phyloP scores from a whole-genome alignment of 2,888 invertebrate species.

The Brenthis ino region DNA sequence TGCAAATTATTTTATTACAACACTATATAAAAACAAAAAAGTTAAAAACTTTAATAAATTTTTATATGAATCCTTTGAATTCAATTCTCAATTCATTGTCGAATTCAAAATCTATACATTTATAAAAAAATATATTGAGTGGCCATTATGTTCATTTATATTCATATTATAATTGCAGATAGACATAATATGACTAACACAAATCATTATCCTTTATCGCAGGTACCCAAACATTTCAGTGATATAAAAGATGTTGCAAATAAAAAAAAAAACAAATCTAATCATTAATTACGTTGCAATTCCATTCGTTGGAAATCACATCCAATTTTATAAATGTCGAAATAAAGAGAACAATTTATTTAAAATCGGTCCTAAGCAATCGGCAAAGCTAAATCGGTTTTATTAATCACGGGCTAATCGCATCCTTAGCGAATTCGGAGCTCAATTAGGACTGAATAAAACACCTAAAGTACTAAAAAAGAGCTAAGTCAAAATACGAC shows the following conservation, averaged over 20 bases:
- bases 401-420: slow-evolving; percentile 78
- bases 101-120: too few relatives aligned
- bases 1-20: background rate
- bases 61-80: too few relatives aligned
- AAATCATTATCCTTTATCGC: slow-evolving; percentile 7
- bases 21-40: too few relatives aligned
- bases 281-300: slow-evolving; percentile 33
- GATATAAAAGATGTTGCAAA: background rate
- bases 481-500: slow-evolving; percentile 40
- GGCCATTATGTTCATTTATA: background rate
- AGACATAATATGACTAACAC: slow-evolving; percentile 1
- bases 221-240: slow-evolving; percentile 5
- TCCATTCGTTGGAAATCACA: slow-evolving; percentile 27
- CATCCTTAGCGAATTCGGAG: slow-evolving; percentile 76
- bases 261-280: slow-evolving; percentile 17
- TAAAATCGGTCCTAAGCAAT: slow-evolving; percentile 50
- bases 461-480: slow-evolving; percentile 69
- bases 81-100: too few relatives aligned
- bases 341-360: slow-evolving; percentile 50
- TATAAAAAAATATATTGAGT: too few relatives aligned
- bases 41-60: too few relatives aligned
- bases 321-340: slow-evolving; percentile 35
- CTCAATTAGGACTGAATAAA: slow-evolving; percentile 77
- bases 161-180: slow-evolving; percentile 1
- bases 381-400: slow-evolving; percentile 52